Evolutionary conservation across 2,113 vertebrate species (phyloP), one percentile per base, ranked within the genome.

Genomic region (Amia ocellicauda): DNA sequence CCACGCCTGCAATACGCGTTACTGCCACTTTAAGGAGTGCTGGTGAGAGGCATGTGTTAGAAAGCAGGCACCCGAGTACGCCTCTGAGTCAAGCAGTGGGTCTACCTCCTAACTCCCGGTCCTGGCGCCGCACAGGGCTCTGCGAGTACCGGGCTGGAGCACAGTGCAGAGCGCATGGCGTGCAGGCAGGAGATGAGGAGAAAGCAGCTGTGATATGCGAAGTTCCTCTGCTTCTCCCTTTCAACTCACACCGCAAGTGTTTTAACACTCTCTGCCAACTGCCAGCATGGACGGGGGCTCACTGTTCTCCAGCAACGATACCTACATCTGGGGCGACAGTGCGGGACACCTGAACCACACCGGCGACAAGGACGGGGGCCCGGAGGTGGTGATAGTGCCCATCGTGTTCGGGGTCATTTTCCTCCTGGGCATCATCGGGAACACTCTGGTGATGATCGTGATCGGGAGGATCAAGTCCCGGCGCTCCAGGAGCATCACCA

Each of bases 391-490:
- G 68, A 75, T 90, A 1, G 90, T 94, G 13, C 91, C 89, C 0
- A 75, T 89, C 24, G 68, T 91, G 43, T 94, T 94, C 41, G 92
- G 90, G 58, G 69, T 92, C 52, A 93, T 94, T 68, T 93, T 94
- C 49, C 73, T 91, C 3, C 69, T 92, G 47, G 93, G 92, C 56
- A 72, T 91, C 55, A 74, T 89, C 53, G 93, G 93, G 3, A 93
- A 93, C 76, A 79, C 72, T 0, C 68, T 93, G 54, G 93, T 94
- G 57, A 61, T 94, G 49, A 67, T 88, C 50, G 91, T 94, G 36
- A 72, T 92, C 64, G 85, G 87, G 0, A 74, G 51, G n/a, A 83
- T 84, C 56, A 77, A 66, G 23, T 68, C 79, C 0, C 54, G 64
- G 24, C 81, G 77, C 8, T 55, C 83, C 0, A 65, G 73, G 45